Conservation (phyloP, 1,140 invertebrate species). For the Semibalanus balanoides region DNA sequence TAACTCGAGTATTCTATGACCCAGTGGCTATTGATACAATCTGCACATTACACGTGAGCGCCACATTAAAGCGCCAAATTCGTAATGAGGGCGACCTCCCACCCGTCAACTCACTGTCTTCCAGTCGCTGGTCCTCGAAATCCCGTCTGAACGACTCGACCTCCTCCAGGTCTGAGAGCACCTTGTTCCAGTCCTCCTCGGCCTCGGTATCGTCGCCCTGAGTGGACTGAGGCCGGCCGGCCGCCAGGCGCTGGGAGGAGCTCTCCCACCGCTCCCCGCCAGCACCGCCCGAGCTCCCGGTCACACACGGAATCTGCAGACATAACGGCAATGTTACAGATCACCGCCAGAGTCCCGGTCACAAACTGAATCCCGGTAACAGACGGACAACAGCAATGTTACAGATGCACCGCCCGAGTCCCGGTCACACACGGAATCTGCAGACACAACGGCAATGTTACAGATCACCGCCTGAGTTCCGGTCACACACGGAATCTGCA, state of each 20-base stretch:
- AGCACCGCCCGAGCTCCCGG: slow-evolving; percentile 48
- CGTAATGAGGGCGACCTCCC: too few species aligned
- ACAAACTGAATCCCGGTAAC: too few species aligned
- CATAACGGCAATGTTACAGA: too few species aligned
- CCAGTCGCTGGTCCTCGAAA: neutral
- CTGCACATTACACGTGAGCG: too few species aligned
- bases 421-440: neutral
- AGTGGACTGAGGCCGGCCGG: slow-evolving; percentile 14
- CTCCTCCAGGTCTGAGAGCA: slow-evolving; percentile 26
- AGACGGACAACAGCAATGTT: too few species aligned
- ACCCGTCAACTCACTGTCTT: neutral
- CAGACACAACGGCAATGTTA: too few species aligned
- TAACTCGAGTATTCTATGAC: too few species aligned
- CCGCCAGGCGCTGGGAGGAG: neutral
- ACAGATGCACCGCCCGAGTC: slow-evolving; percentile 56
- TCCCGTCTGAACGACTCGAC: slow-evolving; percentile 9
- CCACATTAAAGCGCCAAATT: too few species aligned
- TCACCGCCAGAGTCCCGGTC: too few species aligned
- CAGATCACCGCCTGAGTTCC: too few species aligned
- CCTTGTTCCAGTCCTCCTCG: slow-evolving; percentile 26
- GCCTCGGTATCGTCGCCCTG: slow-evolving; percentile 19
- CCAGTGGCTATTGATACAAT: too few species aligned
- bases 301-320: neutral
- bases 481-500: too few species aligned
- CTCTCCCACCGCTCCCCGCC: slow-evolving; percentile 22